These are phyloP conservation scores for Spilogale gracilis DNA, from an alignment of 2,113 vertebrate species.

Conservation along the genomic window DNA sequence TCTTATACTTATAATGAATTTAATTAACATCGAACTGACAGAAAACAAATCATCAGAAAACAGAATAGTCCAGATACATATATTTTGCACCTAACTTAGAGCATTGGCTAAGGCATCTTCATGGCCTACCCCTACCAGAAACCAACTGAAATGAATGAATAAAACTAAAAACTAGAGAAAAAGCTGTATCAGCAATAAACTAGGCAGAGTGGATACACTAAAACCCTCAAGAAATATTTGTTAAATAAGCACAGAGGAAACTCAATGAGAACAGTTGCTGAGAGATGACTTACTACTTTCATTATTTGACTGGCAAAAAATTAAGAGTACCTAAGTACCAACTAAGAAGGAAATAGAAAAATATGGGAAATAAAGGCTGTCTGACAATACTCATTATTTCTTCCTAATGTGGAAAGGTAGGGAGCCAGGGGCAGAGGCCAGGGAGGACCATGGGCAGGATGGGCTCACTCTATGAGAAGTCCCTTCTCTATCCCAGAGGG, in stretches of 20 bases:
- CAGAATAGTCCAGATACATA: neutral
- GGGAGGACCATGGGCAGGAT: rapidly evolving
- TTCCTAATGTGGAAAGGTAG: neutral
- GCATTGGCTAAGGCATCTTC: neutral
- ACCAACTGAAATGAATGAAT: neutral
- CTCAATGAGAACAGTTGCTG: slow-evolving; percentile 18
- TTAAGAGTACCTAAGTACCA: neutral
- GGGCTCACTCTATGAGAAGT: neutral
- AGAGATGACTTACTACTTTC: neutral
- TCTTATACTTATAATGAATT: neutral
- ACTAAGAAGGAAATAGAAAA: neutral
- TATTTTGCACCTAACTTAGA: neutral
- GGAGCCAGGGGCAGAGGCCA: neutral
- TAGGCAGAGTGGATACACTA: slow-evolving; percentile 21
- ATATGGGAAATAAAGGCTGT: neutral
- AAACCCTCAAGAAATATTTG: slow-evolving; percentile 16
- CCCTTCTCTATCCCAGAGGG: neutral
- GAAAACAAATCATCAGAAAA: slow-evolving; percentile 36
- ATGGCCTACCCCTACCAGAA: neutral
- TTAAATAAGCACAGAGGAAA: slow-evolving; percentile 14
- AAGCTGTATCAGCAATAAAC: slow-evolving; percentile 43
- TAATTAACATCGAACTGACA: neutral
- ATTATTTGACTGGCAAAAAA: slow-evolving; percentile 14
- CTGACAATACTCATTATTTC: neutral
- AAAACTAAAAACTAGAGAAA: slow-evolving; percentile 18